These are phyloP conservation scores for Pandemis heparana DNA, from an alignment of 2,888 invertebrate genomes.

Conservation along the genomic window DNA sequence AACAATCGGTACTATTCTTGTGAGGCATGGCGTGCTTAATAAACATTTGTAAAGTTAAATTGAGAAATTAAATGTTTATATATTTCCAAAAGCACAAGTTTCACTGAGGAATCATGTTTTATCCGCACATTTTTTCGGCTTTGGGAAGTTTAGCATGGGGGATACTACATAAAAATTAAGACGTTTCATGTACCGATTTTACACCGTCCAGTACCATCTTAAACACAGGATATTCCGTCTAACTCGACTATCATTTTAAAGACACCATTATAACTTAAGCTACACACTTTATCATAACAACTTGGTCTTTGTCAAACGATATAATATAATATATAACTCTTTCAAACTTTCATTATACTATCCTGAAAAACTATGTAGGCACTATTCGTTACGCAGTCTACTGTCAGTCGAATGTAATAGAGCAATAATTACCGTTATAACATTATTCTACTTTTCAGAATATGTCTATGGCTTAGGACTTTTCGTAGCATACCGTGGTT, in stretches of 20 bases:
- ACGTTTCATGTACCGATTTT: background rate
- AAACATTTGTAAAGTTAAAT: no score
- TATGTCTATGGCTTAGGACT: background rate
- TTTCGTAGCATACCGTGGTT: no score
- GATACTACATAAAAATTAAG: background rate
- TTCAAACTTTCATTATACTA: background rate
- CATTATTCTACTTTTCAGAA: conserved; percentile 3
- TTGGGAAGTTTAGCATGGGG: no score
- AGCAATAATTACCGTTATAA: background rate
- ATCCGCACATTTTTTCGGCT: no score
- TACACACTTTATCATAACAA: conserved; percentile 1
- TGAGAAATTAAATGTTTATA: no score
- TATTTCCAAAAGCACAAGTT: no score
- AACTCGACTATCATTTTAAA: background rate
- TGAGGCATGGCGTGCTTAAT: no score
- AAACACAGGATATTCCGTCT: background rate
- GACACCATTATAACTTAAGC: background rate
- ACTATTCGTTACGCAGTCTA: background rate
- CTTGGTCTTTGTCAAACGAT: conserved; percentile 1
- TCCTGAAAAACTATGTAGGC: conserved; percentile 1
- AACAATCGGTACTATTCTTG: background rate
- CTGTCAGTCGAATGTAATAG: background rate
- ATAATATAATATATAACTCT: background rate
- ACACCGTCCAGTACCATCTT: background rate
- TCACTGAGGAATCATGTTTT: no score